Evolutionary conservation across 2,888 invertebrate species (phyloP).

Genomic region (Parnassius glacialis): DNA sequence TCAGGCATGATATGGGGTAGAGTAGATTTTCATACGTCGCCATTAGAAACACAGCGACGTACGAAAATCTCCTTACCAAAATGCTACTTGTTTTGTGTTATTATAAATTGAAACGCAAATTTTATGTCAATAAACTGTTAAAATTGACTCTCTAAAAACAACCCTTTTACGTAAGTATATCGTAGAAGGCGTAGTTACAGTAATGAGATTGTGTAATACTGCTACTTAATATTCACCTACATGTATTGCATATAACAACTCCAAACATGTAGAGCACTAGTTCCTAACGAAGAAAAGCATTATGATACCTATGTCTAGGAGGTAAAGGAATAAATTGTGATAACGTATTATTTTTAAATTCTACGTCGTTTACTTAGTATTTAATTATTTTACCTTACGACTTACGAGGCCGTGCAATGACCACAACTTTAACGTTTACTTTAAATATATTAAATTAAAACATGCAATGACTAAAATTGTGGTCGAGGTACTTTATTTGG

Average conservation of each 20-base stretch:
- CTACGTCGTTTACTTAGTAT: not conserved
- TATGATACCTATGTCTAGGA: not conserved
- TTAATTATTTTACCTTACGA: conserved; percentile 1
- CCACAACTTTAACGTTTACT: too few species aligned
- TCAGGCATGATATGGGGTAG: too few species aligned
- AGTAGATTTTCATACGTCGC: too few species aligned
- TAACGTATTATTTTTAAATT: not conserved
- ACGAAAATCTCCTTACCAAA: too few species aligned
- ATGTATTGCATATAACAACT: conserved; percentile 11
- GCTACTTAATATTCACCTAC: conserved; percentile 18
- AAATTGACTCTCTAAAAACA: conserved; percentile 8
- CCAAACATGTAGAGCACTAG: conserved; percentile 11
- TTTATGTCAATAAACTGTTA: conserved; percentile 3
- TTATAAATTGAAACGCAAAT: too few species aligned
- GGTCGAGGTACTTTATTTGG: too few species aligned
- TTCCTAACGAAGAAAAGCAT: not conserved
- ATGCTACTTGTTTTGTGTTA: too few species aligned
- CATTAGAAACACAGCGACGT: too few species aligned
- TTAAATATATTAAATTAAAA: too few species aligned
- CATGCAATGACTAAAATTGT: too few species aligned
- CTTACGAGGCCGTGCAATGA: too few species aligned
- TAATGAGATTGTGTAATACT: conserved; percentile 13
- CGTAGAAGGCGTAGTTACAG: conserved; percentile 6
- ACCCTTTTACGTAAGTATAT: conserved; percentile 15
- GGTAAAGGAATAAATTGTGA: conserved; percentile 1